phyloP scores from a whole-genome alignment of 2,113 vertebrate genomes.

The Gymnobelideus leadbeateri region DNA sequence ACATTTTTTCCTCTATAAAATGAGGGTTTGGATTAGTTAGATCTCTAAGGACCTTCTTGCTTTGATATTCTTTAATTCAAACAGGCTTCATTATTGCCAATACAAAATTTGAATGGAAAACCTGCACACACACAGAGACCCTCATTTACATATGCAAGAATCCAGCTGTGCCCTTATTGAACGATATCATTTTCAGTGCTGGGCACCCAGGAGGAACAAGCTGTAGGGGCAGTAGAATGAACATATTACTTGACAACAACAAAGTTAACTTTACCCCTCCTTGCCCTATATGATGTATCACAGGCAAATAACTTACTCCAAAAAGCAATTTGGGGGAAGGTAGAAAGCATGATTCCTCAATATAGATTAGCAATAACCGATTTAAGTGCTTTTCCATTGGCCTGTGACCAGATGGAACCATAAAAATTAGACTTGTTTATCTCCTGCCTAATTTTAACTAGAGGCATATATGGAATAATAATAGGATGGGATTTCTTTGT shows the following conservation, averaged over 20 bases:
- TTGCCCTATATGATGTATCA: background rate
- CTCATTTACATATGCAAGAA: background rate
- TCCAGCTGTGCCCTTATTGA: background rate
- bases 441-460: constrained; percentile 68
- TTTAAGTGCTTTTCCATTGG: constrained; percentile 56
- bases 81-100: background rate
- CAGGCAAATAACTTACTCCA: constrained; percentile 26
- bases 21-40: background rate
- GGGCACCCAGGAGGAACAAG: background rate
- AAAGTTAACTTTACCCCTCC: constrained; percentile 32
- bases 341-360: constrained; percentile 34
- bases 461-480: constrained; percentile 60
- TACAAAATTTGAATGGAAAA: background rate
- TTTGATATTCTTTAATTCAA: background rate
- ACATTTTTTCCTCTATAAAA: background rate
- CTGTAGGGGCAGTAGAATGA: background rate
- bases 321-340: constrained; percentile 34
- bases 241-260: background rate
- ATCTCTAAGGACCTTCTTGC: background rate
- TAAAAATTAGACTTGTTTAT: constrained; percentile 72
- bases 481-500: background rate
- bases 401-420: constrained; percentile 67
- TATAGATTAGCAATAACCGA: constrained; percentile 49
- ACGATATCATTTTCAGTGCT: background rate
- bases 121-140: background rate